These are phyloP conservation scores for Sanderia malayensis DNA, from an alignment of 30 jellyfish, hydroid and myxozoan species.

Conservation along the genomic window DNA sequence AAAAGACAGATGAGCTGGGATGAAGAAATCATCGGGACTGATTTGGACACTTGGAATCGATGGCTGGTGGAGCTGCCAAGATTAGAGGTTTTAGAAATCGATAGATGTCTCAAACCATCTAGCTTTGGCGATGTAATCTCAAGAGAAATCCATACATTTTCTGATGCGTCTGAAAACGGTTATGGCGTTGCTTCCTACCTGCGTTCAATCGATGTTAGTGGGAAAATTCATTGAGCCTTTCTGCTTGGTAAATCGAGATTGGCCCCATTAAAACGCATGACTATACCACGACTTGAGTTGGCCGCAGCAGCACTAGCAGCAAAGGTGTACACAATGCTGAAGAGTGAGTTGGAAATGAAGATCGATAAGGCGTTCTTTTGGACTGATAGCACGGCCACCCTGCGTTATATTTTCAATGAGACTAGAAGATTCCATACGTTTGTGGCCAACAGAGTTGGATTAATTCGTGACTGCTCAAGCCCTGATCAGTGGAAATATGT, in stretches of 20 bases:
- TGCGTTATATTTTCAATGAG: not conserved
- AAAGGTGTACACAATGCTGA: constrained; percentile 1
- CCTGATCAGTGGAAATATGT: not conserved
- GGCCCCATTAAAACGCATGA: not conserved
- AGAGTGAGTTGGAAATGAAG: not conserved
- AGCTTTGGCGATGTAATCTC: constrained; percentile 1
- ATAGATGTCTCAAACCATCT: not conserved
- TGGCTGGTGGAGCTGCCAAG: constrained; percentile 2
- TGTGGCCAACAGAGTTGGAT: constrained; percentile 2
- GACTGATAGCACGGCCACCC: constrained; percentile 2
- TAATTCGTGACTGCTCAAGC: not conserved
- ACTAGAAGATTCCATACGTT: not conserved
- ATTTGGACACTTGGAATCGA: not conserved
- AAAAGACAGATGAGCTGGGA: not conserved
- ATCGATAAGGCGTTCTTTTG: constrained; percentile 1
- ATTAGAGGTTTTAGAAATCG: not conserved
- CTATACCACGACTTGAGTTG: constrained; percentile 1
- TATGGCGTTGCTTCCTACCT: constrained; percentile 1
- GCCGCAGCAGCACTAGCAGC: constrained; percentile 4
- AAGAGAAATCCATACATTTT: not conserved
- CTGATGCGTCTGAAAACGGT: constrained; percentile 2
- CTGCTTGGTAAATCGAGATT: not conserved
- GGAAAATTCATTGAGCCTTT: not conserved
- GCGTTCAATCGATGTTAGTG: not conserved
- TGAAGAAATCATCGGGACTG: not conserved